Evolutionary conservation across 2,113 vertebrate species (phyloP).

Genomic region (Thamnophis sirtalis): DNA sequence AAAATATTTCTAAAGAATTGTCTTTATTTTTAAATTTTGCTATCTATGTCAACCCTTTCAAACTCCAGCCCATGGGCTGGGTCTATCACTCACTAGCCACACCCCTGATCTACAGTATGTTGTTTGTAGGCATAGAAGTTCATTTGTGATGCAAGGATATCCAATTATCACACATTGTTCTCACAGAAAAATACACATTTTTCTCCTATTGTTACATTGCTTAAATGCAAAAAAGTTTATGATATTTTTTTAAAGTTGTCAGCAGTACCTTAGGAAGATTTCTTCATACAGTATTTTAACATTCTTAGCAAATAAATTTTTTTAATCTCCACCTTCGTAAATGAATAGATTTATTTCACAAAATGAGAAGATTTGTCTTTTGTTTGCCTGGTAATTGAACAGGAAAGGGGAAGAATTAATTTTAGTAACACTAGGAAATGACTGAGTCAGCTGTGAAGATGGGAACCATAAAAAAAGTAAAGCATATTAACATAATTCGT

Average conservation of each 20-base stretch:
- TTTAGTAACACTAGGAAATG: slow-evolving; percentile 44
- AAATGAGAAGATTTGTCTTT: slow-evolving; percentile 19
- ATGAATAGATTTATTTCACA: not conserved
- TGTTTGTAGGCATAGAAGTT: not conserved
- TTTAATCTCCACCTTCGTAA: not conserved
- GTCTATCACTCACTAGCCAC: too few species aligned
- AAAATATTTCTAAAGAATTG: not conserved
- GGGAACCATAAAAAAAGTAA: slow-evolving; percentile 34
- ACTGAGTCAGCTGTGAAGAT: slow-evolving; percentile 45
- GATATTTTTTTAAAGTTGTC: not conserved
- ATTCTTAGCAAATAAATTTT: not conserved
- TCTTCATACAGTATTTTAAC: not conserved
- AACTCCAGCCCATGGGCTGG: too few species aligned
- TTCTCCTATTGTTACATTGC: not conserved
- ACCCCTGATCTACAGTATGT: not conserved
- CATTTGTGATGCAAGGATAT: not conserved
- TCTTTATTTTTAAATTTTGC: not conserved
- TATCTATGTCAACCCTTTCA: not conserved
- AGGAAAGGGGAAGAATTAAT: slow-evolving; percentile 38
- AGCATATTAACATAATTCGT: slow-evolving; percentile 23
- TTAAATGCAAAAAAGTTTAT: not conserved
- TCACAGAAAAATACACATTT: not conserved
- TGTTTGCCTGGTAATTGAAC: not conserved
- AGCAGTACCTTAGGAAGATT: not conserved
- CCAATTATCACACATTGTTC: slow-evolving; percentile 2